Conservation (phyloP, 2,797 vertebrate genomes). For the Schizopygopsis malacanthus region DNA sequence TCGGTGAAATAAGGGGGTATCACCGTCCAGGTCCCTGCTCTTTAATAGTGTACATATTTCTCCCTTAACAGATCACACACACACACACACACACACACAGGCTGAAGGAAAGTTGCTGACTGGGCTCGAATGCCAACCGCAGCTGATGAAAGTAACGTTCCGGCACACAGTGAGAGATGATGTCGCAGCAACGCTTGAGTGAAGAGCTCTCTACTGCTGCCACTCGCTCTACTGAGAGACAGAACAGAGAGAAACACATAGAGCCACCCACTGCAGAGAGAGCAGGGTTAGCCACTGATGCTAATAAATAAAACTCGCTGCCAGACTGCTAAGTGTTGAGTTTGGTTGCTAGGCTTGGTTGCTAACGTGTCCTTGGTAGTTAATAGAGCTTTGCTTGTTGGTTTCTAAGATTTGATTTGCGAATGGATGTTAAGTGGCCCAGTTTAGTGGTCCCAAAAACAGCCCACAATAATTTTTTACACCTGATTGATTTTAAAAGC, state of each 20-base stretch:
- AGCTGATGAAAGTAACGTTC: constrained; percentile 82
- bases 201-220: constrained; percentile 67
- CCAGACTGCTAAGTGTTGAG: background rate
- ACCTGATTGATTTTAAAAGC: background rate
- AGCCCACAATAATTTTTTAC: background rate
- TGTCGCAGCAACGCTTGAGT: constrained; percentile 77
- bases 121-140: constrained; percentile 72
- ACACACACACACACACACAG: constrained; percentile 57
- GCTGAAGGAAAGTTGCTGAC: constrained; percentile 78
- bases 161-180: constrained; percentile 81
- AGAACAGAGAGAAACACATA: constrained; percentile 24
- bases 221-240: constrained; percentile 49
- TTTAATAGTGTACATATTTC: constrained; percentile 70
- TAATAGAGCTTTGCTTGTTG: background rate
- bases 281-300: constrained; percentile 6
- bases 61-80: constrained; percentile 1
- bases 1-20: constrained; percentile 61
- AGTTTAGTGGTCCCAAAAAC: background rate
- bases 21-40: constrained; percentile 62
- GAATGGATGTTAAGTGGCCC: background rate
- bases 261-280: constrained; percentile 31
- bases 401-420: background rate
- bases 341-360: background rate
- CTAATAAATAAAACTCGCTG: background rate
- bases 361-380: background rate